Evolutionary conservation across 2,113 vertebrate genomes (phyloP).

Genomic region (Cromileptes altivelis): DNA sequence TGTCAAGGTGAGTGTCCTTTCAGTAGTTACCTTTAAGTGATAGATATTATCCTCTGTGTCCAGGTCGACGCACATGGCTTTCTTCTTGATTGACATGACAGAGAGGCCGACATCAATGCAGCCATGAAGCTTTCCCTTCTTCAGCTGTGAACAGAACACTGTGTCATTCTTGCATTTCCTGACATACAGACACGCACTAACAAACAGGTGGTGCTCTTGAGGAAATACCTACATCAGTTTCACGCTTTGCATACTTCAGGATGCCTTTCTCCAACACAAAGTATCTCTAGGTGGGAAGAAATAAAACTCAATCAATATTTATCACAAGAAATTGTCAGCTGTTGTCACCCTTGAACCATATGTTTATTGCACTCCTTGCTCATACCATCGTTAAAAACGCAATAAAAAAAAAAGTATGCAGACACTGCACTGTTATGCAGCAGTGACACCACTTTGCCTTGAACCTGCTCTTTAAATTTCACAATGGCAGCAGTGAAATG

Average conservation of each 20-base stretch:
- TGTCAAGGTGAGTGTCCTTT: neutral
- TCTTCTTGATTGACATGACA: slow-evolving; percentile 98
- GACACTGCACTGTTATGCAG: neutral
- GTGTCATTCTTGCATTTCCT: too few relatives aligned
- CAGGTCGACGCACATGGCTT: slow-evolving; percentile 94
- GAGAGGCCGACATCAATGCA: slow-evolving; percentile 97
- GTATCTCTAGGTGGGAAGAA: slow-evolving; percentile 88
- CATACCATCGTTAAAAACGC: slow-evolving; percentile 7
- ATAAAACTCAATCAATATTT: slow-evolving; percentile 14
- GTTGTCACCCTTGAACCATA: neutral
- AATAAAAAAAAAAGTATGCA: neutral
- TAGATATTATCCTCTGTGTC: slow-evolving; percentile 97
- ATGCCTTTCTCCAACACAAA: slow-evolving; percentile 96
- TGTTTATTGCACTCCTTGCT: neutral
- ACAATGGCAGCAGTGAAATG: slow-evolving; percentile 33
- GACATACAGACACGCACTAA: too few relatives aligned
- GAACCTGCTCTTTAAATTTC: slow-evolving; percentile 21
- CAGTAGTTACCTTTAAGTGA: slow-evolving; percentile 91
- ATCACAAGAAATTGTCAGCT: neutral
- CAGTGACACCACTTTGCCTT: neutral
- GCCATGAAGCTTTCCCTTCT: slow-evolving; percentile 94
- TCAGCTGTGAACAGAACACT: slow-evolving; percentile 81
- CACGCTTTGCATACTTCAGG: slow-evolving; percentile 94
- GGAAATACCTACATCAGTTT: slow-evolving; percentile 89
- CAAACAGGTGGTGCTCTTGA: neutral